Conservation (phyloP, 2,888 invertebrate species). For the Ganaspis brasiliensis region DNA sequence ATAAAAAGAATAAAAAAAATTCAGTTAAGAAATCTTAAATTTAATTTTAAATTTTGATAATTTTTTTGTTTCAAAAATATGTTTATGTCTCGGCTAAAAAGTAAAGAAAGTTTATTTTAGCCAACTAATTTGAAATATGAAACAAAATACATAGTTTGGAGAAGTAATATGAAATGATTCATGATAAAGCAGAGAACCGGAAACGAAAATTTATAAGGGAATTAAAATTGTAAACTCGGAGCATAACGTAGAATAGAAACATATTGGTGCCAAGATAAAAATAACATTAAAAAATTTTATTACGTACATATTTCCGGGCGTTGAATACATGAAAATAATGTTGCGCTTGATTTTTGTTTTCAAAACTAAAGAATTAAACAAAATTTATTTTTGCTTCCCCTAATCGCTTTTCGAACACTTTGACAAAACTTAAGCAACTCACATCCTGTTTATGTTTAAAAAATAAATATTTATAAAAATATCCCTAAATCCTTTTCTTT, state of each 20-base stretch:
- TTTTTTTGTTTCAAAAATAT: no score
- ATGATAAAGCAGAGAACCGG: background rate
- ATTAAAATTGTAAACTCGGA: slow-evolving; percentile 8
- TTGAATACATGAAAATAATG: slow-evolving; percentile 5
- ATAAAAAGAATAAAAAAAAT: no score
- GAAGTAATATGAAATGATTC: background rate
- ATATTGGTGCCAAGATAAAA: slow-evolving; percentile 51
- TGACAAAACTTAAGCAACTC: background rate
- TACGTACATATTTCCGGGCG: slow-evolving; percentile 25
- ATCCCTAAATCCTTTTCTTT: no score
- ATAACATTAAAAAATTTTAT: slow-evolving; percentile 41
- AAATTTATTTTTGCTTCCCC: background rate
- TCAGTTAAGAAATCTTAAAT: no score
- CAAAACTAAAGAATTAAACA: background rate
- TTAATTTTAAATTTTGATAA: no score
- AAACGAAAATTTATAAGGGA: background rate
- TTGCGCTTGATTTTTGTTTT: background rate
- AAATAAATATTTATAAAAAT: no score
- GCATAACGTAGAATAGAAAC: slow-evolving; percentile 40
- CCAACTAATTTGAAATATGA: no score
- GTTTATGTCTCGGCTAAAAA: no score
- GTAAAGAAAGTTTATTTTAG: no score
- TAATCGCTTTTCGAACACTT: background rate
- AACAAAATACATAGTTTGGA: no score
- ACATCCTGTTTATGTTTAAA: no score